Conservation (phyloP, 2,113 vertebrate genomes). For the Phaethon lepturus region DNA sequence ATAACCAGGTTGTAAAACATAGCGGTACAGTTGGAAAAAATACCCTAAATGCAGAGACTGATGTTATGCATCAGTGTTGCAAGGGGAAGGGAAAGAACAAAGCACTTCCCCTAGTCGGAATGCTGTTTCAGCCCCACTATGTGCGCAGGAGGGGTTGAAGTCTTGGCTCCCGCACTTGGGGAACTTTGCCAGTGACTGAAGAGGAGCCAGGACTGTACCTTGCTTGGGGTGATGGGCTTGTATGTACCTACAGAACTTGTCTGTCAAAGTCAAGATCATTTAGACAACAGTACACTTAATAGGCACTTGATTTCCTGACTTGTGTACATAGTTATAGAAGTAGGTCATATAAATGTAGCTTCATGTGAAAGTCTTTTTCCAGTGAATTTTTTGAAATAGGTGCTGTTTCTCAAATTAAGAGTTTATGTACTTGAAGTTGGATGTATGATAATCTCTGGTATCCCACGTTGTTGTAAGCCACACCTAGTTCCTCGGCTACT, state of each 20-base stretch:
- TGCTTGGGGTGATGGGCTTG: conserved; percentile 1
- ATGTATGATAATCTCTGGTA: not conserved
- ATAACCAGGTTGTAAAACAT: not conserved
- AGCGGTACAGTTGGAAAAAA: not conserved
- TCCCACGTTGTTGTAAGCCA: not conserved
- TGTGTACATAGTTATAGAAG: not conserved
- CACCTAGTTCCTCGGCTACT: not conserved
- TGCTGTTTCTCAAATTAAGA: not conserved
- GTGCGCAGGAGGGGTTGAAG: not conserved
- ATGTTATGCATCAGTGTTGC: not conserved
- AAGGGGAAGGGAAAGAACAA: conserved; percentile 4
- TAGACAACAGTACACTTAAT: conserved; percentile 2
- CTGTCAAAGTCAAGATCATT: conserved; percentile 1
- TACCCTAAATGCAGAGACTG: not conserved
- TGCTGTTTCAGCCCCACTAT: conserved; percentile 49
- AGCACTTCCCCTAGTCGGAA: conserved; percentile 26
- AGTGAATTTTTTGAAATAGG: not conserved
- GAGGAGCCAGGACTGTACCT: conserved; percentile 31
- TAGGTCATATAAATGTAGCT: not conserved
- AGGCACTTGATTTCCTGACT: not conserved
- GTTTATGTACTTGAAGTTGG: not conserved
- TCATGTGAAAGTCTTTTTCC: not conserved
- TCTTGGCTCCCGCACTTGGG: not conserved
- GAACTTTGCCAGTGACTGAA: conserved; percentile 44
- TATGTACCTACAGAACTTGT: conserved; percentile 25